A percentile compares a stretch with the other conserved stretches of the same genome.
These are phyloP conservation scores for Astropecten irregularis DNA, from an alignment of 53 echinoderm and acorn worm genomes.

Conservation along the genomic window DNA sequence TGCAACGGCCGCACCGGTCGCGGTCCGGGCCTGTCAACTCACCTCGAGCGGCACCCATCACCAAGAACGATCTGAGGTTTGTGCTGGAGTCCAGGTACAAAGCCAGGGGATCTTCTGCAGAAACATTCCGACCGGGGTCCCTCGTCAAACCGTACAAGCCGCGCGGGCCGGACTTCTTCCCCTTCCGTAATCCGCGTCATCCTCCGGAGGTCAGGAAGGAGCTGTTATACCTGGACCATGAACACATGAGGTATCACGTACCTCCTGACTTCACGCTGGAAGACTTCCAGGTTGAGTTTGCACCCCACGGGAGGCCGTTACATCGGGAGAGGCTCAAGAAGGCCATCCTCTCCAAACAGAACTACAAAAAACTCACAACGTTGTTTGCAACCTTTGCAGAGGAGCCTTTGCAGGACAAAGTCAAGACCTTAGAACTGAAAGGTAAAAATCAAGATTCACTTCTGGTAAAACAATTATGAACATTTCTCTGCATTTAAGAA, in stretches of 20 bases:
- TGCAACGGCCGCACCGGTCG: background rate
- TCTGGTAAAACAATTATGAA: no score
- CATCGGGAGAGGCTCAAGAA: slow-evolving; percentile 63
- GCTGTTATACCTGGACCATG: slow-evolving; percentile 73
- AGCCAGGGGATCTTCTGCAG: slow-evolving; percentile 23
- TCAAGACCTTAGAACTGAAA: slow-evolving; percentile 85
- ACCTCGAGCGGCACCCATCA: slow-evolving; percentile 2
- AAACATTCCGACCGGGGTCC: slow-evolving; percentile 68
- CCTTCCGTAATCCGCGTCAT: slow-evolving; percentile 70
- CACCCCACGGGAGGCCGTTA: slow-evolving; percentile 52
- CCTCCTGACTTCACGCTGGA: slow-evolving; percentile 81
- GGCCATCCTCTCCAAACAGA: slow-evolving; percentile 90
- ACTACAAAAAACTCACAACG: slow-evolving; percentile 95
- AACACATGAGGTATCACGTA: slow-evolving; percentile 70
- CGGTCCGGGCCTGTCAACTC: slow-evolving; percentile 33
- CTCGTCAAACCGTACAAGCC: slow-evolving; percentile 93
- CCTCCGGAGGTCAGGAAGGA: slow-evolving; percentile 78
- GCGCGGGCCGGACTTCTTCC: slow-evolving; percentile 91
- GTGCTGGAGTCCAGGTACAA: slow-evolving; percentile 84
- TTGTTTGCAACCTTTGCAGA: slow-evolving; percentile 87
- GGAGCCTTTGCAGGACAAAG: slow-evolving; percentile 66
- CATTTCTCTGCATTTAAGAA: no score
- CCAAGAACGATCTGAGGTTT: slow-evolving; percentile 65
- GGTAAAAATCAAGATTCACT: slow-evolving; percentile 50
- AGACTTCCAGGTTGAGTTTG: slow-evolving; percentile 71